These are phyloP conservation scores for Panulirus ornatus DNA, from an alignment of 1,140 invertebrate genomes.

Conservation along the genomic window DNA sequence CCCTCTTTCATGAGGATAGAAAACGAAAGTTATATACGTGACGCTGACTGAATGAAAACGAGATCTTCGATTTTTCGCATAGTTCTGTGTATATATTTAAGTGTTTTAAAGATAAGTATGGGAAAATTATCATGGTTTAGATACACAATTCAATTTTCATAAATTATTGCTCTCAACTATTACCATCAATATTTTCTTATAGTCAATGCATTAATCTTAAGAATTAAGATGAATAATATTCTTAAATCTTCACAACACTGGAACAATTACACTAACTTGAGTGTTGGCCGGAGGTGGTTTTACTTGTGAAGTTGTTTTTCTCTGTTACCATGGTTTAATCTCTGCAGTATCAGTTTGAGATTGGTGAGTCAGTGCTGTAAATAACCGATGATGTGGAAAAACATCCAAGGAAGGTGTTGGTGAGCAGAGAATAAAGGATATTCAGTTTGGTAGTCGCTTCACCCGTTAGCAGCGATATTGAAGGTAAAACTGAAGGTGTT, in stretches of 20 bases:
- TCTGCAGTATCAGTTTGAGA: not conserved
- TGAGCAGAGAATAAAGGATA: not conserved
- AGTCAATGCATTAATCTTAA: too few species aligned
- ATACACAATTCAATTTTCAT: too few species aligned
- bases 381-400: not conserved
- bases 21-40: not conserved
- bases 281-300: not conserved
- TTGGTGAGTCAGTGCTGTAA: conserved; percentile 9
- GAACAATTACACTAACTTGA: conserved; percentile 9
- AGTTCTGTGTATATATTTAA: not conserved
- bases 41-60: conserved; percentile 8
- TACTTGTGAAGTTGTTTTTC: not conserved
- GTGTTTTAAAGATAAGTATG: not conserved
- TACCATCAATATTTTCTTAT: too few species aligned
- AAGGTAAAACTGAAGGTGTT: not conserved
- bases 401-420: not conserved
- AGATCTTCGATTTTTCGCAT: not conserved
- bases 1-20: too few species aligned
- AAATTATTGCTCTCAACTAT: too few species aligned
- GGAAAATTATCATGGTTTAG: too few species aligned
- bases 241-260: not conserved
- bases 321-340: not conserved
- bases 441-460: not conserved
- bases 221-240: not conserved
- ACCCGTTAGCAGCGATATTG: not conserved